Conservation (phyloP, 1,140 invertebrate species). For the Dendrolimus punctatus region DNA sequence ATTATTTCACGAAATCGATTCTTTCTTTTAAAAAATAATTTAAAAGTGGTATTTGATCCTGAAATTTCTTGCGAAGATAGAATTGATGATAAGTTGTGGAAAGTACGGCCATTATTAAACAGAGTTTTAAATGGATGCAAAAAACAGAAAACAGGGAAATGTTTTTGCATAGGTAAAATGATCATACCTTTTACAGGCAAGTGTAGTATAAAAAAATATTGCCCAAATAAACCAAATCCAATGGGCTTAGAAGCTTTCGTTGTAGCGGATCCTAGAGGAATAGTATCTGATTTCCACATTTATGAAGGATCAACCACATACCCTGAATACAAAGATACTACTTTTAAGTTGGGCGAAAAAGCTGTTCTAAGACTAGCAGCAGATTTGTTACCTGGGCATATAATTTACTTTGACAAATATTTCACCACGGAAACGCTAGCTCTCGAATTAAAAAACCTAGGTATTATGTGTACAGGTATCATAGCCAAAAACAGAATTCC, state of each 20-base stretch:
- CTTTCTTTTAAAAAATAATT: slow-evolving; percentile 5
- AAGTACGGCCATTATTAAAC: slow-evolving; percentile 11
- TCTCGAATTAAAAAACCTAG: slow-evolving; percentile 7
- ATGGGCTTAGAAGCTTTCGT: slow-evolving; percentile 11
- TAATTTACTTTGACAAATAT: slow-evolving; percentile 19
- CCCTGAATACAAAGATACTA: slow-evolving; percentile 7
- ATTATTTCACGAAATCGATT: slow-evolving; percentile 13
- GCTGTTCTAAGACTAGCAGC: slow-evolving; percentile 11
- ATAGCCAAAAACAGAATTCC: slow-evolving; percentile 1
- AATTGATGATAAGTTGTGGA: slow-evolving; percentile 11
- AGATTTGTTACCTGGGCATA: slow-evolving; percentile 13
- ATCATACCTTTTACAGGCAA: slow-evolving; percentile 9
- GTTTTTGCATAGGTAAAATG: slow-evolving; percentile 5
- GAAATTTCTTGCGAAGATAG: slow-evolving; percentile 3
- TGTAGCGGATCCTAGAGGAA: slow-evolving; percentile 4
- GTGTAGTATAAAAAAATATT: slow-evolving; percentile 8
- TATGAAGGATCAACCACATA: slow-evolving; percentile 18
- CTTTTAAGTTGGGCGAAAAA: slow-evolving; percentile 14
- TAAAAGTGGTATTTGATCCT: slow-evolving; percentile 14
- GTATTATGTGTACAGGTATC: slow-evolving; percentile 14
- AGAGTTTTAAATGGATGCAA: slow-evolving; percentile 2
- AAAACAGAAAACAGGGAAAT: background rate
- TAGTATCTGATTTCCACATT: slow-evolving; percentile 9
- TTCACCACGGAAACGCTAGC: slow-evolving; percentile 14
- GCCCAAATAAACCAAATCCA: slow-evolving; percentile 11